These are phyloP conservation scores for Vanacampus margaritifer DNA, from an alignment of 2,113 vertebrate genomes.

Conservation along the genomic window DNA sequence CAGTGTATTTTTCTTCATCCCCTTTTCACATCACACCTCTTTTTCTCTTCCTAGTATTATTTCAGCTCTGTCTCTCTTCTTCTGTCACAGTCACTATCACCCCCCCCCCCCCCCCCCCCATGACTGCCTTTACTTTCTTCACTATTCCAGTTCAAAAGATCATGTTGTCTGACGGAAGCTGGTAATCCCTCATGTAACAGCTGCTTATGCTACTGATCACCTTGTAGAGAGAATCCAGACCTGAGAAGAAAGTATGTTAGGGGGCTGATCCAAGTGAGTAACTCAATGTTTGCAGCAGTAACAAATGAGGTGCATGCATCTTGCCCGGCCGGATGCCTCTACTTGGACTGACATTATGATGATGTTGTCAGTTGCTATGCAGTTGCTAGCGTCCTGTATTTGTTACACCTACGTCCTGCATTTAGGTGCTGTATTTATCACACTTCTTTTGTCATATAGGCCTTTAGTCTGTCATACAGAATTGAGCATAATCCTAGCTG, in stretches of 20 bases:
- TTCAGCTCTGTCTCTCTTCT: conserved; percentile 15
- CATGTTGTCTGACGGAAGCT: conserved; percentile 52
- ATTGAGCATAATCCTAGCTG: too few species aligned
- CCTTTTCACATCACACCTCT: conserved; percentile 23
- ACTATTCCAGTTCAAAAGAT: conserved; percentile 45
- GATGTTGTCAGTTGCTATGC: too few species aligned
- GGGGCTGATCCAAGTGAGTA: conserved; percentile 55
- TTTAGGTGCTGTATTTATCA: too few species aligned
- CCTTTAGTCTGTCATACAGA: too few species aligned
- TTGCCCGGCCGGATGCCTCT: not conserved
- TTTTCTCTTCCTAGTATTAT: conserved; percentile 18
- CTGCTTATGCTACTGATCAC: conserved; percentile 60
- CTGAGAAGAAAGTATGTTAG: conserved; percentile 48
- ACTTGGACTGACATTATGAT: too few species aligned
- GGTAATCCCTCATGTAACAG: conserved; percentile 65
- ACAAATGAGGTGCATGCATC: conserved; percentile 7
- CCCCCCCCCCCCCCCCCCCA: conserved; percentile 9
- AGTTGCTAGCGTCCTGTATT: too few species aligned
- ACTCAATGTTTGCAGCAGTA: conserved; percentile 55
- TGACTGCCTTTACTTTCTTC: conserved; percentile 24
- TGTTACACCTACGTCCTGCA: too few species aligned
- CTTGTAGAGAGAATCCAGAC: conserved; percentile 56
- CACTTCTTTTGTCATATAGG: too few species aligned
- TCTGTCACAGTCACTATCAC: conserved; percentile 28
- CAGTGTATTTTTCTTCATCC: conserved; percentile 6